phyloP scores from a whole-genome alignment of 2,113 vertebrate species.

The Larimichthys crocea region DNA sequence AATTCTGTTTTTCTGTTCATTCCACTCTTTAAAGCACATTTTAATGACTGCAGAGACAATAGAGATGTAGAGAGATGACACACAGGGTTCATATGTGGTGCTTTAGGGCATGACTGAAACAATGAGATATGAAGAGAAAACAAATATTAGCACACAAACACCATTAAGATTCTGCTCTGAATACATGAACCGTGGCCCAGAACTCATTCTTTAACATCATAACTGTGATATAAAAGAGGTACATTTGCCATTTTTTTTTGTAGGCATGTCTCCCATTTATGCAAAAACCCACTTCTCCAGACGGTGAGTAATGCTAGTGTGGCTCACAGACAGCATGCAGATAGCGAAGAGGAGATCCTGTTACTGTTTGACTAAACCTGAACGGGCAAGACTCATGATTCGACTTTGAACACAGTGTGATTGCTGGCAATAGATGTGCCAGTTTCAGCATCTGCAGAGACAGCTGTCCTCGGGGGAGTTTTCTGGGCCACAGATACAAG shows the following conservation, averaged over 20 bases:
- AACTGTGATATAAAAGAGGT: not conserved
- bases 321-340: constrained; percentile 41
- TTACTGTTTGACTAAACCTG: constrained; percentile 59
- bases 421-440: constrained; percentile 31
- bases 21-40: constrained; percentile 48
- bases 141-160: constrained; percentile 48
- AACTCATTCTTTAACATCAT: constrained; percentile 7
- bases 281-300: constrained; percentile 40
- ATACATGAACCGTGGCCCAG: not conserved
- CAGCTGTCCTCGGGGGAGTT: constrained; percentile 49
- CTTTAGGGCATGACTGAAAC: constrained; percentile 12
- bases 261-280: constrained; percentile 25
- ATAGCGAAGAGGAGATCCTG: constrained; percentile 36
- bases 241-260: constrained; percentile 18
- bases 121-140: constrained; percentile 25
- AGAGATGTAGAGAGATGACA: constrained; percentile 30
- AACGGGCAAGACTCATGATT: constrained; percentile 47
- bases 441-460: constrained; percentile 45
- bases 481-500: constrained; percentile 29
- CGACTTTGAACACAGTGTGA: constrained; percentile 50
- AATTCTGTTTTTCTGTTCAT: constrained; percentile 29
- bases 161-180: constrained; percentile 8
- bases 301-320: constrained; percentile 45
- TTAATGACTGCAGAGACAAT: constrained; percentile 46
- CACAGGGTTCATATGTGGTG: constrained; percentile 39